These are phyloP conservation scores for Diaphora mendica DNA, from an alignment of 2,888 invertebrate genomes.

Conservation along the genomic window DNA sequence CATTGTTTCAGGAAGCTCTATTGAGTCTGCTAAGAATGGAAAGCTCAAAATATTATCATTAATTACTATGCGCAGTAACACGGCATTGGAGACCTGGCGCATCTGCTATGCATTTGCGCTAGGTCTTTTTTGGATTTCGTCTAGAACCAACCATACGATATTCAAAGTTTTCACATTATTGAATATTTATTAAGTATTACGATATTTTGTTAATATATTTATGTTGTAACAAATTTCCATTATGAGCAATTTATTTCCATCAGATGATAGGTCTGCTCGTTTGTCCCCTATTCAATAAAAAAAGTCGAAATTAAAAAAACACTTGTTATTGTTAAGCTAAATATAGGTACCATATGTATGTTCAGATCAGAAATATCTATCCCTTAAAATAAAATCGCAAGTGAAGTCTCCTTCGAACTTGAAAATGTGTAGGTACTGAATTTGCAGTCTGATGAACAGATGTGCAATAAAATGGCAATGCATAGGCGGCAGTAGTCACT, in stretches of 20 bases:
- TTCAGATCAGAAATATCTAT: background rate
- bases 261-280: no score
- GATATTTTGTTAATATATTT: background rate
- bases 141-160: background rate
- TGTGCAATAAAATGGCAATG: background rate
- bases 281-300: no score
- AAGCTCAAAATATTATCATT: background rate
- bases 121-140: background rate
- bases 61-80: conserved; percentile 1
- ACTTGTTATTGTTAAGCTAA: no score
- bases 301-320: no score
- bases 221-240: background rate
- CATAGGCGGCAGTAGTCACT: no score
- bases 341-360: background rate
- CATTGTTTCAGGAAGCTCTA: background rate
- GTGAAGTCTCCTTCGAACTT: background rate
- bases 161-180: background rate
- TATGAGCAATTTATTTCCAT: background rate
- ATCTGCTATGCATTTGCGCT: background rate
- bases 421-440: background rate
- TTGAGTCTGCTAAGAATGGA: background rate
- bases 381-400: background rate
- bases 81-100: background rate
- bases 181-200: background rate
- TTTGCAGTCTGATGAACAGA: background rate